A percentile compares a stretch with the other conserved stretches of the same genome.
phyloP scores from a whole-genome alignment of 35 echinoderm and acorn worm genomes.

The Nesometra sesokonis region DNA sequence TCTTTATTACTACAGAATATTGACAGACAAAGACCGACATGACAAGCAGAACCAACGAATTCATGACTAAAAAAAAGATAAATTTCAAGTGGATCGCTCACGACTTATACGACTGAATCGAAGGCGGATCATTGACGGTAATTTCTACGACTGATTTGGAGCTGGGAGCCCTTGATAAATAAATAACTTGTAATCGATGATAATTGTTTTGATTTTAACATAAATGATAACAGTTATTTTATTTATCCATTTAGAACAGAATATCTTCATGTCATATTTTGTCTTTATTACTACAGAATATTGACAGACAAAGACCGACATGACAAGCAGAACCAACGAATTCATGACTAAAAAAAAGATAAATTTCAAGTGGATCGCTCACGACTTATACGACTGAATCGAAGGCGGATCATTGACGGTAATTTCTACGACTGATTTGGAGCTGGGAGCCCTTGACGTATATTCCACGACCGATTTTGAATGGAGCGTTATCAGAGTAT shows the following conservation, averaged over 20 bases:
- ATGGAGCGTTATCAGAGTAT: neutral
- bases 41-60: neutral
- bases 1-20: neutral
- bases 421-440: no score
- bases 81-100: neutral
- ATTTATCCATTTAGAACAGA: neutral
- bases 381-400: no score
- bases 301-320: neutral
- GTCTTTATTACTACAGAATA: neutral
- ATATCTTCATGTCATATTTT: neutral
- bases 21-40: neutral
- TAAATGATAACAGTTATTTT: no score
- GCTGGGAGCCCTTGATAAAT: no score
- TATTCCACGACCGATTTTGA: neutral
- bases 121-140: no score
- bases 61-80: neutral
- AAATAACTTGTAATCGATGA: no score
- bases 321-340: neutral
- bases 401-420: no score
- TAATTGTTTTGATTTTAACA: no score
- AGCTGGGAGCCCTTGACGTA: no score
- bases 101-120: no score
- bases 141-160: no score
- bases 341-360: neutral
- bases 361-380: neutral